Evolutionary conservation across 2,113 vertebrate genomes (phyloP).

Genomic region (Pipa parva): DNA sequence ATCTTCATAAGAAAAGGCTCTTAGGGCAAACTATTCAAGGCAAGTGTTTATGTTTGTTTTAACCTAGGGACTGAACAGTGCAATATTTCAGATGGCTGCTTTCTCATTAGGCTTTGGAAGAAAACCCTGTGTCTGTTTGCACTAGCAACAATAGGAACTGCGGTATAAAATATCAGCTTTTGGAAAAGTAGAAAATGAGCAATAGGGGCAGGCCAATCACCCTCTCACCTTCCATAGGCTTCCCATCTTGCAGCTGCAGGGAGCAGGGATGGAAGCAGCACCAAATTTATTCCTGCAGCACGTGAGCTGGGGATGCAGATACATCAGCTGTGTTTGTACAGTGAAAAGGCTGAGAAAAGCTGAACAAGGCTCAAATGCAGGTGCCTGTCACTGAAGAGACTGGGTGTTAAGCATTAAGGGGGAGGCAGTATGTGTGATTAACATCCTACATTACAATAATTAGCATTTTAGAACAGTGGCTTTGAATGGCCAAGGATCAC

Average conservation of each 20-base stretch:
- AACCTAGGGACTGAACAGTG: constrained; percentile 57
- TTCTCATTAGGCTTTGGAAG: constrained; percentile 38
- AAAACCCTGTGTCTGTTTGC: constrained; percentile 42
- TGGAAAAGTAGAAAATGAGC: constrained; percentile 41
- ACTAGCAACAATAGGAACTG: constrained; percentile 52
- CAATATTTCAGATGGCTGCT: constrained; percentile 52
- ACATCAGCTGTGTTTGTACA: constrained; percentile 76
- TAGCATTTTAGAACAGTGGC: constrained; percentile 31
- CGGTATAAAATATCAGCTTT: constrained; percentile 36
- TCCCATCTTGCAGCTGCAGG: constrained; percentile 61
- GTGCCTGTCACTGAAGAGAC: constrained; percentile 45
- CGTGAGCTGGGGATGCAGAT: constrained; percentile 59
- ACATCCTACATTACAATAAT: constrained; percentile 22
- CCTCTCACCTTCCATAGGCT: constrained; percentile 47
- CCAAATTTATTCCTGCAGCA: constrained; percentile 63
- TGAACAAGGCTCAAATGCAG: constrained; percentile 42
- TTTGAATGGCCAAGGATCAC: constrained; percentile 19
- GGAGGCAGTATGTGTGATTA: constrained; percentile 5
- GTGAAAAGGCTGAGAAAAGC: constrained; percentile 51
- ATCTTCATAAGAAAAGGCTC: constrained; percentile 75
- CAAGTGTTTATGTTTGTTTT: constrained; percentile 69
- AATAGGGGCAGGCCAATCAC: constrained; percentile 36
- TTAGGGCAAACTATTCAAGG: constrained; percentile 57
- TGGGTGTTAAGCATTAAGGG: neutral
- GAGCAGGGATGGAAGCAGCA: constrained; percentile 52